Evolutionary conservation across 1,140 invertebrate species (phyloP), one percentile per base, ranked within the genome.

Genomic region (Thaumetopoea pityocampa): DNA sequence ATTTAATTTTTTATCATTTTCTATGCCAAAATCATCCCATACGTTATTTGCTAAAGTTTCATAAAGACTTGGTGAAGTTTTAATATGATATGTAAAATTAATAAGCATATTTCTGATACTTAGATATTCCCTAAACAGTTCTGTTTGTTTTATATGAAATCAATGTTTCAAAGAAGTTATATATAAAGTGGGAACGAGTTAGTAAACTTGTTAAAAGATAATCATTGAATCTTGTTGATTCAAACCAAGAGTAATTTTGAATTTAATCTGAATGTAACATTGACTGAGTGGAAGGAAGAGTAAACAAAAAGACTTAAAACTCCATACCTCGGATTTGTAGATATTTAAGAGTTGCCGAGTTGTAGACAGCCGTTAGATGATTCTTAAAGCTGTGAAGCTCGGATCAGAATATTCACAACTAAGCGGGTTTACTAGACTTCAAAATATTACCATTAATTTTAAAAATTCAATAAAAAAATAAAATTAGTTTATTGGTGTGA

Each of bases 391-490:
- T 64, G 61, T 30, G 49, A 15, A 44, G 43, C 53, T 47, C 11
- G 51, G 58, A 68, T 68, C 62, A 65, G 48, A 51, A 50, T 62
- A 32, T 62, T 57, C 28, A 24, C 37, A 51, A 54, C 45, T 57
- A 53, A 42, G 49, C 38, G 48, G 49, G 44, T 65, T 54, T 47
- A 52, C 40, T 46, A 50, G 34, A 61, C 58, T 65, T 51, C 29
- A 32, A 36, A 60, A 55, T 49, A 45, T 19, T 51, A 63, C 44
- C 55, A 48, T 24, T 44, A 8, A 6, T 2, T 28, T 5, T 7
- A 15, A 8, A 32, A 19, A 20, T 34, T 30, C n/a, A n/a, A n/a
- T n/a, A n/a, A 17, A 42, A 42, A 33, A 33, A 42, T 32, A 8
- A 15, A 14, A 20, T 28, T 8, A 28, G 35, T 16, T 42, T 33